Base-by-base conservation (phyloP, 2,888 invertebrate genomes). In the Halictus quadricinctus region DNA sequence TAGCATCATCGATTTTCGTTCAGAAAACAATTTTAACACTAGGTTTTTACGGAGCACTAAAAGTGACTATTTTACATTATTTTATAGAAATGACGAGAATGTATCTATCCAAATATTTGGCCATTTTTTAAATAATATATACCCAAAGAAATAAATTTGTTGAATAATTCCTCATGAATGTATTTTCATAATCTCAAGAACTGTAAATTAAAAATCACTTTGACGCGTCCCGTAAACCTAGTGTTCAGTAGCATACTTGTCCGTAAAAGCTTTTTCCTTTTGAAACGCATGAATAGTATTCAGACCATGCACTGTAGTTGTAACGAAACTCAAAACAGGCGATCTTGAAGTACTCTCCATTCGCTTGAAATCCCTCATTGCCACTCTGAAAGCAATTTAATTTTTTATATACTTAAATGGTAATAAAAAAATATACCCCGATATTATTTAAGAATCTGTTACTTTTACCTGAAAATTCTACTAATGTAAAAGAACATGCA, bases 201-300 rank as follows among this genome's bases (percentile, higher is more conserved):
- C 1, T 0, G 36, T 36, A 36, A 36, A 36, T 36, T 36, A 36
- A 36, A 36, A 36, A 36, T 36, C 36, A 36, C 36, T 36, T 36
- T 36, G 4, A 36, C 36, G 4, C 36, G 36, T 36, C 36, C 36
- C 36, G 36, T 41, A 64, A 76, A 46, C 15, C 21, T n/a, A 6
- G 66, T 69, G 66, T 29, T n/a, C 36, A 13, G 0, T 4, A 29
- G 48, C 92, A 89, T 92, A 95, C 95, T 94, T 95, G 83, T 94
- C 92, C 74, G 94, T 91, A 89, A 96, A 96, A 64, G 95, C 94
- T 18, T 94, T 91, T 87, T 95, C 95, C 87, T 96, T 96, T n/a
- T 94, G 95, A 91, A 95, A 96, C 2, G 96, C 96, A 88, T 96
- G 95, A 79, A 97, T 96, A 3, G 96, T 96, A 77, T 95, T 93